Conservation (phyloP, 2,797 vertebrate species). For the Lagocephalus sceleratus region DNA sequence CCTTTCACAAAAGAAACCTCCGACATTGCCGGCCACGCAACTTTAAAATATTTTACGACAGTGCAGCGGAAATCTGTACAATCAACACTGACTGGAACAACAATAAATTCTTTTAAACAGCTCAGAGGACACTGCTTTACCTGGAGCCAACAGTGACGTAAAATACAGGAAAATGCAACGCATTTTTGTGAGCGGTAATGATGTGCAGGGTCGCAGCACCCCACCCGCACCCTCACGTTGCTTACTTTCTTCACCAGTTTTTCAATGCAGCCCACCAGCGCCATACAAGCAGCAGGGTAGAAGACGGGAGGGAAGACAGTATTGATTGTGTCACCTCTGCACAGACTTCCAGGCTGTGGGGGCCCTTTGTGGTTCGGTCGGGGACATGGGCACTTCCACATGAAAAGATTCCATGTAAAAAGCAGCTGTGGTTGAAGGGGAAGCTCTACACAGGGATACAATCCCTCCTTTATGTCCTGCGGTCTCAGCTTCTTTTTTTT, state of each 20-base stretch:
- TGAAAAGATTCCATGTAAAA: conserved; percentile 66
- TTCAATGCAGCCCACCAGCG: conserved; percentile 18
- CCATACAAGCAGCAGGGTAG: conserved; percentile 34
- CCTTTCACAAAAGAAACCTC: conserved; percentile 9
- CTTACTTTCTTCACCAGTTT: not conserved
- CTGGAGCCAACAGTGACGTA: not conserved
- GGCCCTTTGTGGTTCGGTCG: conserved; percentile 60
- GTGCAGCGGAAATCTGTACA: conserved; percentile 1
- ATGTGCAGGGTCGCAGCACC: too few species aligned
- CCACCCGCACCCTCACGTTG: conserved; percentile 10
- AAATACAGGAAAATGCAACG: too few species aligned
- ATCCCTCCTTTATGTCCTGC: conserved; percentile 51
- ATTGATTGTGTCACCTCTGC: conserved; percentile 74
- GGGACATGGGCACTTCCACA: conserved; percentile 65
- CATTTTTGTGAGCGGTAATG: too few species aligned
- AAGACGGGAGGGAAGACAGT: conserved; percentile 31
- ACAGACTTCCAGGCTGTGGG: conserved; percentile 55
- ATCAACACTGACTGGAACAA: not conserved
- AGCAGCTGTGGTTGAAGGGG: conserved; percentile 56
- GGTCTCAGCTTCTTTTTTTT: conserved; percentile 12
- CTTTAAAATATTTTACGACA: not conserved
- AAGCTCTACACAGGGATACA: conserved; percentile 34
- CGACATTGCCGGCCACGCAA: conserved; percentile 31
- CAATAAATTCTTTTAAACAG: not conserved
- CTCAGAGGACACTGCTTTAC: not conserved